These are phyloP conservation scores for Platyrinchus mystaceus DNA, from an alignment of 2,797 vertebrate genomes.

Conservation along the genomic window DNA sequence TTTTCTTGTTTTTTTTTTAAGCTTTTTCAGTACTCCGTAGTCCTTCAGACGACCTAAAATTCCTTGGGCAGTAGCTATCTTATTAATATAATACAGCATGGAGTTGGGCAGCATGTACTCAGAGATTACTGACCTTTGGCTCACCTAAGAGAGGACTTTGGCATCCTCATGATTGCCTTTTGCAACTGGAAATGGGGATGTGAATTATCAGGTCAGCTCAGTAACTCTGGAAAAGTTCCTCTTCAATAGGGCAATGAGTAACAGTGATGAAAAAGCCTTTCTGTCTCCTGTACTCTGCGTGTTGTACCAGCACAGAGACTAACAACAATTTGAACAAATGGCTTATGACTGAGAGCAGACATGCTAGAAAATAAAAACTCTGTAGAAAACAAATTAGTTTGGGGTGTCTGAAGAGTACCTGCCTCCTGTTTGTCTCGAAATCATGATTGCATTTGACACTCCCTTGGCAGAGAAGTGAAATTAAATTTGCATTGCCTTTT, in stretches of 20 bases:
- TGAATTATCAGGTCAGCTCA: background rate
- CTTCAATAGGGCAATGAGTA: background rate
- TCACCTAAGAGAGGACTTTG: background rate
- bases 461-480: background rate
- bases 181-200: background rate
- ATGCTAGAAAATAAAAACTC: background rate
- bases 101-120: background rate
- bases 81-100: background rate
- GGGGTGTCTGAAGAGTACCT: background rate
- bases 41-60: background rate
- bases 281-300: background rate
- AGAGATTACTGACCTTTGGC: background rate
- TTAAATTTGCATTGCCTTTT: background rate
- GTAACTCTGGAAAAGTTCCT: background rate
- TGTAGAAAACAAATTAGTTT: background rate
- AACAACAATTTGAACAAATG: background rate
- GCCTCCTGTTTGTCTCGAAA: background rate
- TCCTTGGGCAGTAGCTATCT: background rate
- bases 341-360: background rate
- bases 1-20: too few relatives aligned
- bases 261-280: background rate
- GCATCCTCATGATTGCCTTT: background rate
- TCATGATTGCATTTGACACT: background rate
- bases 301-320: background rate
- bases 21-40: background rate